Evolutionary conservation across 2,113 vertebrate species (phyloP).

Genomic region (Pao palembangensis): DNA sequence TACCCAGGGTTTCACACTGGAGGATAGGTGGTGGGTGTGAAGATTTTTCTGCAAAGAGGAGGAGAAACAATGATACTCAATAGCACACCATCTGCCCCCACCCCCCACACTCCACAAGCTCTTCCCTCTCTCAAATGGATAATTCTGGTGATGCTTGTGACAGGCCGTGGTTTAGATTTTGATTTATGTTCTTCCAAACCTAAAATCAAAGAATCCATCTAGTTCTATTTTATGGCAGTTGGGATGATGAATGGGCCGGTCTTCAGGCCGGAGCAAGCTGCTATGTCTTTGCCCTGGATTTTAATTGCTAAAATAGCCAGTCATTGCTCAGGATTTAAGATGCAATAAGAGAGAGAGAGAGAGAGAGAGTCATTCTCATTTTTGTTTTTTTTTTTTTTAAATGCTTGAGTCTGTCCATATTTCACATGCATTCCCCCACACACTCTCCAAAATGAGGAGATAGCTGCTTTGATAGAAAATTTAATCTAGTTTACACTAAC

Average conservation of each 20-base stretch:
- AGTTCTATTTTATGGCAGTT: slow-evolving; percentile 99
- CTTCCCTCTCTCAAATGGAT: slow-evolving; percentile 94
- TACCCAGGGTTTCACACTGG: slow-evolving; percentile 61
- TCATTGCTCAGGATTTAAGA: slow-evolving; percentile 99
- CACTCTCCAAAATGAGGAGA: slow-evolving; percentile 29
- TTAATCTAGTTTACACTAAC: slow-evolving; percentile 62
- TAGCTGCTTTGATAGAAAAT: slow-evolving; percentile 51
- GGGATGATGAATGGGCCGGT: slow-evolving; percentile 99
- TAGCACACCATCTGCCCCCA: slow-evolving; percentile 66
- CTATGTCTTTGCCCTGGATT: slow-evolving; percentile 99
- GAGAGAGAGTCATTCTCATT: too few species aligned
- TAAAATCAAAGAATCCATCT: slow-evolving; percentile 99
- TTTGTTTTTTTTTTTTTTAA: not conserved
- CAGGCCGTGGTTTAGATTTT: slow-evolving; percentile 99
- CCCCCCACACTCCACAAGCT: slow-evolving; percentile 80
- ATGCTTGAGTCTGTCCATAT: slow-evolving; percentile 20
- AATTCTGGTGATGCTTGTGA: slow-evolving; percentile 99
- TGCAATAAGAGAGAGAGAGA: slow-evolving; percentile 61
- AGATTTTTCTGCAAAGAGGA: slow-evolving; percentile 53
- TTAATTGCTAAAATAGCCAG: slow-evolving; percentile 99
- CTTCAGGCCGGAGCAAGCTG: slow-evolving; percentile 97
- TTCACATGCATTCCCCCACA: not conserved
- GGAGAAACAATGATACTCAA: slow-evolving; percentile 64
- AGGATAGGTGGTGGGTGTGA: slow-evolving; percentile 58
- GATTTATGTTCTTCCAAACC: slow-evolving; percentile 99